phyloP scores from a whole-genome alignment of 2,888 invertebrate species.

The Amorpha juglandis region DNA sequence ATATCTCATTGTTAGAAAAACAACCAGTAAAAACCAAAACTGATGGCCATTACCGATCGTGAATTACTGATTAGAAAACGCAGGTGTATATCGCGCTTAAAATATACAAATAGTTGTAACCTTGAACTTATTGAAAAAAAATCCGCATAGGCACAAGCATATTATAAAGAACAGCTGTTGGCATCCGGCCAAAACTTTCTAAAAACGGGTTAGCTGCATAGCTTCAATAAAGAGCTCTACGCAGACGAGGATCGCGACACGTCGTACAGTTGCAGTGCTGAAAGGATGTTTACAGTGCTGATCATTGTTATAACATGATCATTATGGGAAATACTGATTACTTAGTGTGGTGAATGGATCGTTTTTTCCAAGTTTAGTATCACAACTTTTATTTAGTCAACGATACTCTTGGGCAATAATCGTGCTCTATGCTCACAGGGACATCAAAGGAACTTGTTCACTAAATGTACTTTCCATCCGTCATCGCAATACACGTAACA shows the following conservation, averaged over 20 bases:
- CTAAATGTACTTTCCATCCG: too few relatives aligned
- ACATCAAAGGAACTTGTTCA: too few relatives aligned
- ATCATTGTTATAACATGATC: not conserved
- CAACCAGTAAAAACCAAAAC: not conserved
- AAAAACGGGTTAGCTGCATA: slow-evolving; percentile 70
- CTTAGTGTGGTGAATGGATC: too few relatives aligned
- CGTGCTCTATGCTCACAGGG: too few relatives aligned
- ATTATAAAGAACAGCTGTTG: slow-evolving; percentile 66
- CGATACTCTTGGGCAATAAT: too few relatives aligned
- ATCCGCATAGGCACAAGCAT: slow-evolving; percentile 52
- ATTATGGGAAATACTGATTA: too few relatives aligned
- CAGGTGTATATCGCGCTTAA: not conserved
- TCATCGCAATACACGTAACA: too few relatives aligned
- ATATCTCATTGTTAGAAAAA: too few relatives aligned
- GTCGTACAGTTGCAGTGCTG: slow-evolving; percentile 30
- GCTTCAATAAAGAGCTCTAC: slow-evolving; percentile 64
- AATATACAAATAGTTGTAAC: slow-evolving; percentile 45
- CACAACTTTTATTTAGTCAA: too few relatives aligned
- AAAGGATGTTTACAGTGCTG: not conserved
- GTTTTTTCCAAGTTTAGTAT: too few relatives aligned
- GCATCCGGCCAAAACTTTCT: slow-evolving; percentile 72
- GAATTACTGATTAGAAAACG: not conserved
- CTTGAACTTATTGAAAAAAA: slow-evolving; percentile 71
- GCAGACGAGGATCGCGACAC: slow-evolving; percentile 32
- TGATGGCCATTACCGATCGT: not conserved